Evolutionary conservation across 2,888 invertebrate genomes (phyloP).

Genomic region (Diarsia dahlii): DNA sequence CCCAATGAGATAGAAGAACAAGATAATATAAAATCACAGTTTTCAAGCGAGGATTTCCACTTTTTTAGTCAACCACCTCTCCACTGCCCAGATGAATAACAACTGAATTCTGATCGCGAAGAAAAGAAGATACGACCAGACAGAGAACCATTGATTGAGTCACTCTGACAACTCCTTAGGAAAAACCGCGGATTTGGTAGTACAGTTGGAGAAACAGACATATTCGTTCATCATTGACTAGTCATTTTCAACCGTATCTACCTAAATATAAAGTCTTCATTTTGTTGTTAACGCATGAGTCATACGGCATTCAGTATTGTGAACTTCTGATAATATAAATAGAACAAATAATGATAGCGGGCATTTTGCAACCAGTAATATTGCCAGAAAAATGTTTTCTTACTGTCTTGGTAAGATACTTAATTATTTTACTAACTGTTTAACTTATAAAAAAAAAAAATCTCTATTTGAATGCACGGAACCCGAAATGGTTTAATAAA

Average conservation of each 20-base stretch:
- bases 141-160: slow-evolving; percentile 13
- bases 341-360: slow-evolving; percentile 31
- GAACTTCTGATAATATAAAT: slow-evolving; percentile 13
- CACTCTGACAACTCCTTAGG: slow-evolving; percentile 9
- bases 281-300: slow-evolving; percentile 2
- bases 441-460: no score
- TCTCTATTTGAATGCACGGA: no score
- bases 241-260: not conserved
- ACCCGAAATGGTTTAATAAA: no score
- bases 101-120: slow-evolving; percentile 17
- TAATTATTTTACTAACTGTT: no score
- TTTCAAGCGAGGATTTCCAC: not conserved
- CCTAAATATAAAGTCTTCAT: not conserved
- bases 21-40: slow-evolving; percentile 27
- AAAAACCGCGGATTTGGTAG: not conserved
- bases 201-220: not conserved
- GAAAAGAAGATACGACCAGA: not conserved
- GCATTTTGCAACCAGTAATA: slow-evolving; percentile 32
- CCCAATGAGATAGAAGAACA: not conserved
- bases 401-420: slow-evolving; percentile 16
- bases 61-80: not conserved
- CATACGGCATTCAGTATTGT: slow-evolving; percentile 27
- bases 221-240: not conserved
- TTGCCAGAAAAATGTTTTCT: slow-evolving; percentile 27
- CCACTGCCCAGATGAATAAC: not conserved